Evolutionary conservation across 1,140 invertebrate genomes (phyloP).

Genomic region (Oreohelix idahoensis): DNA sequence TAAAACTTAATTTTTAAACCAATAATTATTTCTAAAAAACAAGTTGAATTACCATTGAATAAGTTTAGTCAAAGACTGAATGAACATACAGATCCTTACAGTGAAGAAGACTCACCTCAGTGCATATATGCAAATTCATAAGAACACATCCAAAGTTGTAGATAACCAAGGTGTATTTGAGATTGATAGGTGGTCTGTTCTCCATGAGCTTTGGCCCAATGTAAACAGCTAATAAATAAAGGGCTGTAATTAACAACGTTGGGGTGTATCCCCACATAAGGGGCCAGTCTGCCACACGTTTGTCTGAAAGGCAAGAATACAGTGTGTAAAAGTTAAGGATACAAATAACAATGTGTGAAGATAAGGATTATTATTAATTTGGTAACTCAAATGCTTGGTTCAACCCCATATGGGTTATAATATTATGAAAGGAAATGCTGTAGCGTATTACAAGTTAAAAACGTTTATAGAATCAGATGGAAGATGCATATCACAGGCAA

Average conservation of each 20-base stretch:
- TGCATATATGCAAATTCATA: constrained; percentile 89
- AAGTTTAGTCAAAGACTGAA: too few relatives aligned
- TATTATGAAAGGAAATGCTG: too few relatives aligned
- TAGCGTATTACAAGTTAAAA: too few relatives aligned
- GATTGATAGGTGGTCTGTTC: constrained; percentile 83
- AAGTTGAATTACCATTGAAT: too few relatives aligned
- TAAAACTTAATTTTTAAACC: too few relatives aligned
- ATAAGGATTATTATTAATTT: too few relatives aligned
- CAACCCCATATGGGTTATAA: too few relatives aligned
- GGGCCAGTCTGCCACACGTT: constrained; percentile 88
- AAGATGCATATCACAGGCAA: too few relatives aligned
- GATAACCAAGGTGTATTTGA: constrained; percentile 84
- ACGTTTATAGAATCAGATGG: too few relatives aligned
- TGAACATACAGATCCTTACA: not conserved
- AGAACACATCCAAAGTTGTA: constrained; percentile 90
- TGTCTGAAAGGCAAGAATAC: constrained; percentile 54
- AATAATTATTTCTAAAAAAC: too few relatives aligned
- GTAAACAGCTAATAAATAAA: constrained; percentile 86
- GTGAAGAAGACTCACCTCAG: constrained; percentile 76
- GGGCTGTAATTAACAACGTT: constrained; percentile 84
- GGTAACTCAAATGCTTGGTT: too few relatives aligned
- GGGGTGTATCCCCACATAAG: constrained; percentile 93
- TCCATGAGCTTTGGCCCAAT: constrained; percentile 87
- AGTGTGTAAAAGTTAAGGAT: not conserved
- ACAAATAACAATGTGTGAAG: too few relatives aligned